Evolutionary conservation across 1,140 invertebrate genomes (phyloP), one percentile per base, ranked within the genome.

Genomic region (Megalonaias nervosa): DNA sequence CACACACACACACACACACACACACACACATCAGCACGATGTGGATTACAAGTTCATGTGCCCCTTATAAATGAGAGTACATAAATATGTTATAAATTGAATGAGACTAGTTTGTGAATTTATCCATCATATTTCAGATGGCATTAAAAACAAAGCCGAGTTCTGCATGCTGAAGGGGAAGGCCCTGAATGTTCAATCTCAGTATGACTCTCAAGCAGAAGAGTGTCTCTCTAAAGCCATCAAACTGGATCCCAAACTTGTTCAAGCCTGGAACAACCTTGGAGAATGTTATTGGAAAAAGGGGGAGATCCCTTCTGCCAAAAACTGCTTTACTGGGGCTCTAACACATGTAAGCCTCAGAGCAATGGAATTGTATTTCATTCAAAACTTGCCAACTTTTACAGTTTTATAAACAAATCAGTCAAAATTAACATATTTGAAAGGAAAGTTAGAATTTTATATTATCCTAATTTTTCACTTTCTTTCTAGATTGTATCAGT

Each of bases 251-350:
- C 95, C 95, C 17, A 95, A 94, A 81, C 91, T 95, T 72, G 93
- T 95, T 1, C 94, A 95, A 75, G 96, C 96, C 11, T 97, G 96
- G 96, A 97, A 97, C 88, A 94, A 97, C 87, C 91, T 98, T 15
- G 96, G 96, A 12, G 95, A 97, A 89, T 96, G 95, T 89, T 96
- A 96, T 89, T 97, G 95, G 94, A 97, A 97, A 89, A 95, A 95
- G 89, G 93, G 94, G 85, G 95, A 97, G 87, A 91, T 96, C 38
- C 92, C 93, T 82, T 94, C 95, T 82, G 95, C 96, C 2, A 95
- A 94, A 86, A 96, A 95, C 85, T 97, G 96, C 90, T 97, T 97
- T 91, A 92, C 94, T 84, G 94, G 94, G 81, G 95, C 95, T 80
- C 90, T 97, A 58, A 94, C 94, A 88, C 94, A 96, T 92, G 95